Evolutionary conservation across 92 coral and sea anemone species (phyloP).

Genomic region (Bergia sp.): DNA sequence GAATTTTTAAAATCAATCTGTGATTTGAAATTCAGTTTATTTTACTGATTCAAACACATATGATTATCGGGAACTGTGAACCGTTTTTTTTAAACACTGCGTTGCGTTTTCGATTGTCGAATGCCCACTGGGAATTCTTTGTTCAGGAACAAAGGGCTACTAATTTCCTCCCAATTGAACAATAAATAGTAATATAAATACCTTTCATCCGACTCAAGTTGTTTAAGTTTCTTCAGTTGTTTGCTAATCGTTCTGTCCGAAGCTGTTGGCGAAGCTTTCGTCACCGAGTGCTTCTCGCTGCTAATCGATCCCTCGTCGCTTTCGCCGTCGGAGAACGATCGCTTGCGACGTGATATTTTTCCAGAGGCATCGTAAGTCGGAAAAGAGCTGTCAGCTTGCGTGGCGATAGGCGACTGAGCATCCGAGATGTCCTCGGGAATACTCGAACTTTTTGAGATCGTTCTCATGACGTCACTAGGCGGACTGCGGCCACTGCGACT

Average conservation of each 20-base stretch:
- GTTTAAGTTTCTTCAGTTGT: slow-evolving; percentile 74
- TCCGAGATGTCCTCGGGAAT: slow-evolving; percentile 78
- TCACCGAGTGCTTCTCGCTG: slow-evolving; percentile 52
- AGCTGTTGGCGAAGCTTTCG: slow-evolving; percentile 75
- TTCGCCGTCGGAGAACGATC: slow-evolving; percentile 86
- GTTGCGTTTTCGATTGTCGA: neutral
- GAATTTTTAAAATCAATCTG: neutral
- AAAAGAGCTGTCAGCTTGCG: slow-evolving; percentile 67
- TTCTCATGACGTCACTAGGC: slow-evolving; percentile 43
- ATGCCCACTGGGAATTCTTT: neutral
- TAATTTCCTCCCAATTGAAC: neutral
- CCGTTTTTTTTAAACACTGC: neutral
- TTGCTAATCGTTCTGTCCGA: slow-evolving; percentile 83
- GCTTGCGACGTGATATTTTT: slow-evolving; percentile 61
- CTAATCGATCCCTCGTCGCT: slow-evolving; percentile 83
- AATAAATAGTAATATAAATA: slow-evolving; percentile 15
- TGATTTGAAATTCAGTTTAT: neutral
- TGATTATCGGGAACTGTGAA: neutral
- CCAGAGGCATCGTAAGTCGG: slow-evolving; percentile 67
- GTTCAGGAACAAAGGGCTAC: too few relatives aligned
- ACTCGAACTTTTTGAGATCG: slow-evolving; percentile 57
- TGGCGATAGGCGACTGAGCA: slow-evolving; percentile 72
- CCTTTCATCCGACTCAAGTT: slow-evolving; percentile 86
- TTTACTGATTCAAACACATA: neutral
- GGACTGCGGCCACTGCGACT: slow-evolving; percentile 54